These are phyloP conservation scores for Xenopus borealis DNA, from an alignment of 2,113 vertebrate genomes.

Conservation along the genomic window DNA sequence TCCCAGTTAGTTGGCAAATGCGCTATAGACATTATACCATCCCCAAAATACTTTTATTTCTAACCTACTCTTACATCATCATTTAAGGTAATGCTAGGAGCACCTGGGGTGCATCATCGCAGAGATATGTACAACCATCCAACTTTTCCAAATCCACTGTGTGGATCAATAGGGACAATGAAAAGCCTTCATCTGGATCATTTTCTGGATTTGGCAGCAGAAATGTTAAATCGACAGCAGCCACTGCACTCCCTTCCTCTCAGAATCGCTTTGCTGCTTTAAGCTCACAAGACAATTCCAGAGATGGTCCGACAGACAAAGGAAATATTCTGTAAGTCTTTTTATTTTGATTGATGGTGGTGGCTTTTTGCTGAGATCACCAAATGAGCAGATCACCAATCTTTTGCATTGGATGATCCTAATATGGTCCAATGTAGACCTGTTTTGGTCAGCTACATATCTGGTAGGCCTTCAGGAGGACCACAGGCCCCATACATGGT, in stretches of 20 bases:
- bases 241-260: conserved; percentile 61
- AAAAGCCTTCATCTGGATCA: conserved; percentile 55
- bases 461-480: too few relatives aligned
- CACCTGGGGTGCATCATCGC: conserved; percentile 50
- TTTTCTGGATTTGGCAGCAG: conserved; percentile 53
- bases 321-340: conserved; percentile 77
- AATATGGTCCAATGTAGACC: too few relatives aligned
- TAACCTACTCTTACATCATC: not conserved
- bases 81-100: not conserved
- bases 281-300: conserved; percentile 44
- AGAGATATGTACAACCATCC: conserved; percentile 73
- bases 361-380: too few relatives aligned
- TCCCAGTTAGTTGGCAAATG: not conserved
- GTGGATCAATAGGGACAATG: conserved; percentile 64
- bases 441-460: too few relatives aligned
- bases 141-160: conserved; percentile 67
- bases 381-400: too few relatives aligned
- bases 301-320: conserved; percentile 65
- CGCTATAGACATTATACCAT: not conserved
- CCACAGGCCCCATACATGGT: too few relatives aligned
- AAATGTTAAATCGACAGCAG: conserved; percentile 33
- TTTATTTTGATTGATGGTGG: not conserved
- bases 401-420: too few relatives aligned
- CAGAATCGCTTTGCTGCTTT: conserved; percentile 75
- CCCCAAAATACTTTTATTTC: not conserved